These are phyloP conservation scores for Balearica regulorum DNA, from an alignment of 2,797 vertebrate genomes.

Conservation along the genomic window DNA sequence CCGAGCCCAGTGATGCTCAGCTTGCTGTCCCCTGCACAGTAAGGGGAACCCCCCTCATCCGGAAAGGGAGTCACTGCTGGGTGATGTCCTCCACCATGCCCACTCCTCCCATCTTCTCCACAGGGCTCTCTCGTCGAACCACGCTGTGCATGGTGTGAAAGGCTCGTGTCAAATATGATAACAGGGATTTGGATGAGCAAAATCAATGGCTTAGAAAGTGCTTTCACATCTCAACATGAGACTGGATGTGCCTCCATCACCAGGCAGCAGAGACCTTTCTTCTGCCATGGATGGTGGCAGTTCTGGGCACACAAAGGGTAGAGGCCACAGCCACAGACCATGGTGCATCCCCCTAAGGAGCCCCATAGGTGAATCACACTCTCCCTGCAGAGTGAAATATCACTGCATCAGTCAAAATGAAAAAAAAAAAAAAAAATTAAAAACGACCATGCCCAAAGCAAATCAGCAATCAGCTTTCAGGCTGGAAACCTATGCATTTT, in stretches of 20 bases:
- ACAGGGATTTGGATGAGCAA: background rate
- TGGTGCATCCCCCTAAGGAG: background rate
- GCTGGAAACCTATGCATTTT: background rate
- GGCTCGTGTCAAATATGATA: fast-evolving
- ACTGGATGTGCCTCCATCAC: background rate
- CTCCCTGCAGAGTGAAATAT: background rate
- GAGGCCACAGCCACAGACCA: background rate
- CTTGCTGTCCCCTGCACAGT: background rate
- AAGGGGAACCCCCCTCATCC: fast-evolving
- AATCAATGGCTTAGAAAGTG: fast-evolving
- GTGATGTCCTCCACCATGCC: background rate
- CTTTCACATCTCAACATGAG: background rate
- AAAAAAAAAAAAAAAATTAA: too few species aligned
- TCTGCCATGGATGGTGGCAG: fast-evolving
- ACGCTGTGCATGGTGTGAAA: background rate
- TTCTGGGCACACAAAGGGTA: fast-evolving
- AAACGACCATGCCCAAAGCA: background rate
- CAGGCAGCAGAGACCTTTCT: background rate
- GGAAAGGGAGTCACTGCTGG: background rate
- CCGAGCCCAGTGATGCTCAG: background rate
- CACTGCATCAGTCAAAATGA: background rate
- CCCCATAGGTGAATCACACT: fast-evolving
- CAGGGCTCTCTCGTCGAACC: background rate
- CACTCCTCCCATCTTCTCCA: background rate
- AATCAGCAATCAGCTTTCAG: background rate